Evolutionary conservation across 2,797 vertebrate species (phyloP).

Genomic region (Lophius americanus): DNA sequence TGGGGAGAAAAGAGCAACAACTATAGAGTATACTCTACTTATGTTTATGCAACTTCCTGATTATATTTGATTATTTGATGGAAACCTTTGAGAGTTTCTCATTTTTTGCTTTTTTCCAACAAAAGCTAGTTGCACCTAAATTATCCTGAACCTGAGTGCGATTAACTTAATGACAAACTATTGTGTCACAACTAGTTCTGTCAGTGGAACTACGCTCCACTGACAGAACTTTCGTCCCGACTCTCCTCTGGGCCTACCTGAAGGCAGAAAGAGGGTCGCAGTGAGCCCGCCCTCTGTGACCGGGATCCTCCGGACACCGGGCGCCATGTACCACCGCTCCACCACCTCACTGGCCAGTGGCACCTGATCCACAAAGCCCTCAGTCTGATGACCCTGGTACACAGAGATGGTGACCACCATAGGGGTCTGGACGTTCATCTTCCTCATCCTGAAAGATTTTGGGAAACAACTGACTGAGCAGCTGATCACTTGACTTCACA

Average conservation of each 20-base stretch:
- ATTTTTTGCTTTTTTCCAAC: too few relatives aligned
- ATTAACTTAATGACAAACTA: not conserved
- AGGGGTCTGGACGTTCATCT: constrained; percentile 67
- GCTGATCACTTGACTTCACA: too few relatives aligned
- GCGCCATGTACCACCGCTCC: constrained; percentile 77
- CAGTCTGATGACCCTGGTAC: constrained; percentile 59
- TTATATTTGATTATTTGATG: too few relatives aligned
- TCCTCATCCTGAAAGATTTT: constrained; percentile 66
- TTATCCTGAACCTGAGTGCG: too few relatives aligned
- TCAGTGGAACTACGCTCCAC: not conserved
- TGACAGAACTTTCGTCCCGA: not conserved
- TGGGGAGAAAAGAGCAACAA: not conserved
- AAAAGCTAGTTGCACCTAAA: too few relatives aligned
- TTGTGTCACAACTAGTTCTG: not conserved
- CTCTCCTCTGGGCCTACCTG: constrained; percentile 61
- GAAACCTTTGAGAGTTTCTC: too few relatives aligned
- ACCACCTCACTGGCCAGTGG: constrained; percentile 54
- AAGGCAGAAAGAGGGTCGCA: constrained; percentile 76
- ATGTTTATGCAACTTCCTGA: not conserved
- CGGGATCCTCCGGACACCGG: constrained; percentile 69
- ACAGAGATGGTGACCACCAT: constrained; percentile 69
- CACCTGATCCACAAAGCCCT: constrained; percentile 55
- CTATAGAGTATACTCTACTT: not conserved
- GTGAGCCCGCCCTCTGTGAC: constrained; percentile 63
- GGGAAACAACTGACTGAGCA: not conserved